Evolutionary conservation across 2,113 vertebrate species (phyloP).

Genomic region (Corapipo altera): DNA sequence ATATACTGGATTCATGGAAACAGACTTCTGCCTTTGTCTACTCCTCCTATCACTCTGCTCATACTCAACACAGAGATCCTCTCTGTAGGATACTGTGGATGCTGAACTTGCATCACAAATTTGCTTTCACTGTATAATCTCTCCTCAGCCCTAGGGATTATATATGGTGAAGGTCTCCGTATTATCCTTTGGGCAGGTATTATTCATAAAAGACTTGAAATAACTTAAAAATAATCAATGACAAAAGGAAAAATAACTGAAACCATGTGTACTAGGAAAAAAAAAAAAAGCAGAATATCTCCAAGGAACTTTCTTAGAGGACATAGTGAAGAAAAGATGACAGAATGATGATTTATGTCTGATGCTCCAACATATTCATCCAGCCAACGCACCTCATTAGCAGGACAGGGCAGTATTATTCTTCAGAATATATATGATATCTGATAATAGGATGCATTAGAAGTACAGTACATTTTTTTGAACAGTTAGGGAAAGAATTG

Average conservation of each 20-base stretch:
- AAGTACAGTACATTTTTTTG: not conserved
- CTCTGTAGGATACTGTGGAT: not conserved
- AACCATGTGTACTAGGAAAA: not conserved
- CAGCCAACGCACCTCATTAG: not conserved
- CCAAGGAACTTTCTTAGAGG: not conserved
- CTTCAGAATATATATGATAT: not conserved
- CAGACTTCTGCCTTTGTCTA: not conserved
- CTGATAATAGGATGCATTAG: not conserved
- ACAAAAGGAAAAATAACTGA: not conserved
- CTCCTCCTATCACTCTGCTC: not conserved
- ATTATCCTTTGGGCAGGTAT: not conserved
- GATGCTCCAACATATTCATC: not conserved
- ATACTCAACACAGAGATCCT: not conserved
- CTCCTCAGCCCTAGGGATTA: not conserved
- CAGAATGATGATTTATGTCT: not conserved
- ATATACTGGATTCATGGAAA: not conserved
- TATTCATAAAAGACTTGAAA: not conserved
- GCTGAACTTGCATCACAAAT: not conserved
- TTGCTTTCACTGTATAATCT: not conserved
- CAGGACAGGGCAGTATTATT: not conserved
- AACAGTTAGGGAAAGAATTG: not conserved
- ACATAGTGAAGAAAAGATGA: not conserved
- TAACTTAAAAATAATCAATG: not conserved
- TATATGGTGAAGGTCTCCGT: not conserved
- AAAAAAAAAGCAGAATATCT: not conserved